A percentile compares a stretch with the other conserved stretches of the same genome.
Conservation (phyloP, 2,888 invertebrate species). For the Chymomyza fuscimana region DNA sequence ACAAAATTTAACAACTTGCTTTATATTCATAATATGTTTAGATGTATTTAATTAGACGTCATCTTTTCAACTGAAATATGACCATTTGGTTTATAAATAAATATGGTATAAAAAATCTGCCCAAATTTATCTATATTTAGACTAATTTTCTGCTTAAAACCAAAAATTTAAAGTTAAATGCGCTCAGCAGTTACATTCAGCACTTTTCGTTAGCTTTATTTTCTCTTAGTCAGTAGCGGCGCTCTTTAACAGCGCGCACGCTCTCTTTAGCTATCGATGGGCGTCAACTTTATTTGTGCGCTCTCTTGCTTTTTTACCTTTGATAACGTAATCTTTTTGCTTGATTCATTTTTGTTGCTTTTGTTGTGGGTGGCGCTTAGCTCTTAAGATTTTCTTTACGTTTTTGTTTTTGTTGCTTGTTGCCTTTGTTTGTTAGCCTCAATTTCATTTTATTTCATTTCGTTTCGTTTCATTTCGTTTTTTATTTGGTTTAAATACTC, state of each 20-base stretch:
- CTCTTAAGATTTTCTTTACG: neutral
- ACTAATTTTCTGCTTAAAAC: neutral
- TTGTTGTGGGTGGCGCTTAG: conserved; percentile 55
- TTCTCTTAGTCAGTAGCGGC: conserved; percentile 30
- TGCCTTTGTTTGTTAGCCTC: conserved; percentile 20
- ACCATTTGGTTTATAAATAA: no score
- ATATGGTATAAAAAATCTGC: no score
- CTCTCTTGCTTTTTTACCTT: conserved; percentile 9
- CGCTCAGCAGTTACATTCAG: neutral
- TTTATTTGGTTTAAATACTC: conserved; percentile 39
- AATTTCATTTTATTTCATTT: conserved; percentile 30
- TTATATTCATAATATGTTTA: no score
- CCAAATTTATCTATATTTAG: no score
- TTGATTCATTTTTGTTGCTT: conserved; percentile 10
- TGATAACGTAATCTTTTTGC: conserved; percentile 29
- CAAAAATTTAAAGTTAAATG: neutral
- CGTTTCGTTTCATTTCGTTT: conserved; percentile 38
- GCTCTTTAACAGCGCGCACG: neutral
- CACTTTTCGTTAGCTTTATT: neutral
- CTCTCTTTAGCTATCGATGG: neutral
- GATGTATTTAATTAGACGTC: no score
- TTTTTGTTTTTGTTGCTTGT: conserved; percentile 20
- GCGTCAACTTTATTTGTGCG: conserved; percentile 43
- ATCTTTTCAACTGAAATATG: no score
- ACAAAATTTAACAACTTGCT: no score